Evolutionary conservation across 2,888 invertebrate species (phyloP), one percentile per base, ranked within the genome.

Genomic region (Cerastis leucographa): DNA sequence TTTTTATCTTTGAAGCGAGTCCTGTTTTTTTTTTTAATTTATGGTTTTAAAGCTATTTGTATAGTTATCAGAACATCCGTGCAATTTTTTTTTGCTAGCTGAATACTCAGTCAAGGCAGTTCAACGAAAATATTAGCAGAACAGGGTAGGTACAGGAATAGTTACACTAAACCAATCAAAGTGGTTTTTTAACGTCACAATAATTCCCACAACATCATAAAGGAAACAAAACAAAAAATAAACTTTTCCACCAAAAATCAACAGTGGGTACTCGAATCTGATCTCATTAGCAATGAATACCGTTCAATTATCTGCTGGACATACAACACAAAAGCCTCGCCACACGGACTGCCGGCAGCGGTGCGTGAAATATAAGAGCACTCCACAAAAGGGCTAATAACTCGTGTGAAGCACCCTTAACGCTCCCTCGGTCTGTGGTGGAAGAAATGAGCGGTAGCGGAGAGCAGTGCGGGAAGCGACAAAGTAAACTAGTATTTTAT

Each of bases 381-480:
- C 91, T 92, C 88, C 86, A 95, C 95, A 96, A 96, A 93, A 91
- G 94, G 91, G 94, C 95, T 96, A 96, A 96, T 96, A 96, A 94
- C 95, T 95, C 96, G 96, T 96, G 92, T 95, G 94, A 93, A 95
- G 94, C 89, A 91, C 94, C 94, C 94, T 95, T 94, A 94, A 90
- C 93, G 92, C 90, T 91, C 89, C 86, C 89, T 84, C 81, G 74
- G 67, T 65, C 76, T 51, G 56, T 65, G 83, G 87, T 49, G 0
- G 25, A 78, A 88, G 81, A 1, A 3, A 81, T 44, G 71, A 85
- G 88, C 84, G 83, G 56, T 0, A 74, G 90, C 89, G 89, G 70
- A n/a, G 25, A 74, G 79, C 66, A 42, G 69, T 56, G 72, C n/a
- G 35, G 42, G 0, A 2, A 75, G 49, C 12, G 59, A 17, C 2